Percentiles rank a stretch among this genome's conserved stretches.
Evolutionary conservation across 2,888 invertebrate species (phyloP).

Genomic region (Clanis bilineata): DNA sequence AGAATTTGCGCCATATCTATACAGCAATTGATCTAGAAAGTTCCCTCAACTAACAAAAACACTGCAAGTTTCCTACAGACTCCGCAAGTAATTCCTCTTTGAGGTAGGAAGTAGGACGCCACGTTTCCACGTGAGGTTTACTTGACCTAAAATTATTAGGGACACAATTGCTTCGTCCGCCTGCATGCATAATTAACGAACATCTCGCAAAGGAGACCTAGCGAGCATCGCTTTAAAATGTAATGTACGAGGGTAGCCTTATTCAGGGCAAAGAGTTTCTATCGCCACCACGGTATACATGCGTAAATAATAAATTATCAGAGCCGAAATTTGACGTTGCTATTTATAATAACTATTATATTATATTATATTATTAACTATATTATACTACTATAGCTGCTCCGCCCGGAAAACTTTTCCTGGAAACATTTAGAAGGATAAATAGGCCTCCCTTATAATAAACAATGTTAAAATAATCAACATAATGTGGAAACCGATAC

Average conservation of each 20-base stretch:
- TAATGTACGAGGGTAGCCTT: not conserved
- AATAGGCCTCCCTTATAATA: no score
- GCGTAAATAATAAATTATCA: no score
- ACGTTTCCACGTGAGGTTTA: not conserved
- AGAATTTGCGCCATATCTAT: no score
- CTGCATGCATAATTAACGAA: not conserved
- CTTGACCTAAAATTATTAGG: slow-evolving; percentile 9
- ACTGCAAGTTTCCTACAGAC: not conserved
- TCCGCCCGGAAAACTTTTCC: no score
- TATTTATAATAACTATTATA: no score
- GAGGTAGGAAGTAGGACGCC: not conserved
- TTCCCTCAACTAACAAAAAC: not conserved
- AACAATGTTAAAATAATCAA: no score
- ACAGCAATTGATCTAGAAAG: no score
- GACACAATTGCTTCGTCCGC: slow-evolving; percentile 3
- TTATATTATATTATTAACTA: no score
- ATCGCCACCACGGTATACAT: not conserved
- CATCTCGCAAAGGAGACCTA: not conserved
- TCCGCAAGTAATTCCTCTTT: not conserved
- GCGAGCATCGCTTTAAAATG: not conserved
- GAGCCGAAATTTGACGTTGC: no score
- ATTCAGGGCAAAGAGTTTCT: not conserved
- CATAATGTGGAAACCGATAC: not conserved
- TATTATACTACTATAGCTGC: no score
- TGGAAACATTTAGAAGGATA: no score